Base-by-base conservation (phyloP, 2,113 vertebrate genomes). In the Equus quagga region DNA sequence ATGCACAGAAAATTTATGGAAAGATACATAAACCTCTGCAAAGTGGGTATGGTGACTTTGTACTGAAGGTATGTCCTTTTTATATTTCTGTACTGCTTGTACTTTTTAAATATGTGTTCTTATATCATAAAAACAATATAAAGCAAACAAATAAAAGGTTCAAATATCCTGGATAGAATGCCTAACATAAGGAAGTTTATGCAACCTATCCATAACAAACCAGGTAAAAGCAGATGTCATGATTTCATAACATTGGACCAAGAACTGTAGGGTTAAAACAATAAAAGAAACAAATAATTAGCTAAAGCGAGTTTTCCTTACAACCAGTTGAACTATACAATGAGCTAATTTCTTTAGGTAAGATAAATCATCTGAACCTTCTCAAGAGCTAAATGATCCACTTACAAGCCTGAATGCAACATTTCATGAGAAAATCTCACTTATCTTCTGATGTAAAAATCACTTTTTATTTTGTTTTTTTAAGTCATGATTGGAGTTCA, bases 361-460 rank as follows among this genome's bases (percentile, higher is more conserved):
- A 75, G 49, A 69, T 81, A 78, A 85, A 94, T 93, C 14, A 78
- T 72, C 33, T 82, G 62, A 92, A 86, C 31, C 33, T 82, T 78
- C 14, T 19, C 5, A 21, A 85, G 96, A 92, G 51, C 73, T 89
- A 81, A 70, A 85, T 70, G 51, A 94, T 62, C 19, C 44, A 49
- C 72, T 67, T 46, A 85, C 11, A 81, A 96, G 73, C 18, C 13
- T 70, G 11, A 94, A 51, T 9, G 2, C 18, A 86, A 33, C 28
- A 96, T 83, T 90, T 82, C 17, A 86, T 65, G 54, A 75, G 26
- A 73, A 89, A 89, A 89, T 1, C 2, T 85, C n/a, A 51, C 24
- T 85, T 85, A 84, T 58, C 7, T 86, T 92, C 26, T 89, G 56
- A 92, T 72, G 4, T 79, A 90, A 92, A 93, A 96, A 60, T 58